Percentiles rank a stretch among this genome's conserved stretches.
phyloP scores from a whole-genome alignment of 2,113 vertebrate genomes.

The Ondatra zibethicus region DNA sequence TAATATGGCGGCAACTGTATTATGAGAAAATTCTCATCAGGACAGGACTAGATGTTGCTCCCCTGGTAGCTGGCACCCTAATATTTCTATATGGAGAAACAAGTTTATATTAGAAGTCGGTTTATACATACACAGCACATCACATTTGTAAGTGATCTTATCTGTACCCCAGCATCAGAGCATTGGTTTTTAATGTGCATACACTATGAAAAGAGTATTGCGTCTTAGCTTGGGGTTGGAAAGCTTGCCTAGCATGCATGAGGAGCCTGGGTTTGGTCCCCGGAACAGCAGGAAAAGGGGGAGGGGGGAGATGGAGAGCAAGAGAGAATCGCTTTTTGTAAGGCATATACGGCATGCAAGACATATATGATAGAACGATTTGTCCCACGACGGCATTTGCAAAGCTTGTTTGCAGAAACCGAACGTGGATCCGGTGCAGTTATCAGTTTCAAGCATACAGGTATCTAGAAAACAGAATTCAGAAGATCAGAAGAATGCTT shows the following conservation, averaged over 20 bases:
- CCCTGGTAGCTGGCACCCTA: neutral
- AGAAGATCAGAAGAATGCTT: neutral
- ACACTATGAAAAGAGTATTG: neutral
- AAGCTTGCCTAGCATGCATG: neutral
- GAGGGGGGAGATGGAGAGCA: neutral
- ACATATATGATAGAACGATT: neutral
- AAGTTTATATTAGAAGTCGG: neutral
- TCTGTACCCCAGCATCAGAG: neutral
- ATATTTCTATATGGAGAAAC: constrained; percentile 20
- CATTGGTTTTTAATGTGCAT: neutral
- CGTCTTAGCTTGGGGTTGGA: no score
- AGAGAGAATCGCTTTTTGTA: neutral
- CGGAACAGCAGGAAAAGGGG: neutral
- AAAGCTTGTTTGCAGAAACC: constrained; percentile 7
- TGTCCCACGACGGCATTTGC: neutral
- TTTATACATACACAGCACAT: neutral
- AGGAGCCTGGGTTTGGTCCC: neutral
- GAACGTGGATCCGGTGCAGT: neutral
- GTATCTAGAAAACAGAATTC: constrained; percentile 30
- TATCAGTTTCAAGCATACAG: neutral
- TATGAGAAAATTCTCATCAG: neutral
- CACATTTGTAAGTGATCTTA: neutral
- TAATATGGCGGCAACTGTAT: no score
- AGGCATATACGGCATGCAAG: neutral
- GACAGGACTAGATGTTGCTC: neutral